Conservation (phyloP, 2,888 invertebrate species). For the Branchinecta sandiegonensis region DNA sequence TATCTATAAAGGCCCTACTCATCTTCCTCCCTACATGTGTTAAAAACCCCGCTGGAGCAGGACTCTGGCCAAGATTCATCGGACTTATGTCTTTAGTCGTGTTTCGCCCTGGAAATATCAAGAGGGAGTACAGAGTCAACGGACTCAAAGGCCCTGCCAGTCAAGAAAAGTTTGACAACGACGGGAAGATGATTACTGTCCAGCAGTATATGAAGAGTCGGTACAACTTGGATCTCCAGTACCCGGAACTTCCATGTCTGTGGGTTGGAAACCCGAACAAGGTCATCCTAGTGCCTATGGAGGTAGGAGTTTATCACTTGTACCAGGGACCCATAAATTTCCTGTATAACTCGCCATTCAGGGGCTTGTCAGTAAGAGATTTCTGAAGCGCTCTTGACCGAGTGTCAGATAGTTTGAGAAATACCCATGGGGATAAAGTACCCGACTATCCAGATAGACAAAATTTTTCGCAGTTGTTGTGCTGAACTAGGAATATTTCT, state of each 20-base stretch:
- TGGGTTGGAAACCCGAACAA: slow-evolving; percentile 56
- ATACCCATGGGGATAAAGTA: too few species aligned
- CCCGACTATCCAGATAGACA: too few species aligned
- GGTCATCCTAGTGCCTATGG: slow-evolving; percentile 63
- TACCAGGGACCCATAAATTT: not conserved
- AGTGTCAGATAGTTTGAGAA: too few species aligned
- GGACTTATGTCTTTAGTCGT: not conserved
- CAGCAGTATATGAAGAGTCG: slow-evolving; percentile 36
- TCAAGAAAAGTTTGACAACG: slow-evolving; percentile 27
- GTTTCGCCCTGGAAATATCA: slow-evolving; percentile 28
- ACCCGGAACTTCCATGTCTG: slow-evolving; percentile 62
- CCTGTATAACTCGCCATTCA: not conserved
- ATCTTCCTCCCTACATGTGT: too few species aligned
- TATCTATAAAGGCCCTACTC: too few species aligned
- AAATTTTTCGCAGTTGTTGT: too few species aligned
- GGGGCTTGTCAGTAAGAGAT: too few species aligned
- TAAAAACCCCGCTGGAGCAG: too few species aligned
- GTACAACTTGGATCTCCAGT: slow-evolving; percentile 40
- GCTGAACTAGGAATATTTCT: too few species aligned
- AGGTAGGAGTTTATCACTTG: slow-evolving; percentile 38
- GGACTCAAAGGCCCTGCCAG: slow-evolving; percentile 34
- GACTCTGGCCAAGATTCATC: too few species aligned
- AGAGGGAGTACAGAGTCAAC: slow-evolving; percentile 38
- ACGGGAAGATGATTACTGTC: slow-evolving; percentile 36
- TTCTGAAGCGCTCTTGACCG: too few species aligned